Base-by-base conservation (phyloP, 2,797 vertebrate genomes). In the Micropoecilia bifurca region DNA sequence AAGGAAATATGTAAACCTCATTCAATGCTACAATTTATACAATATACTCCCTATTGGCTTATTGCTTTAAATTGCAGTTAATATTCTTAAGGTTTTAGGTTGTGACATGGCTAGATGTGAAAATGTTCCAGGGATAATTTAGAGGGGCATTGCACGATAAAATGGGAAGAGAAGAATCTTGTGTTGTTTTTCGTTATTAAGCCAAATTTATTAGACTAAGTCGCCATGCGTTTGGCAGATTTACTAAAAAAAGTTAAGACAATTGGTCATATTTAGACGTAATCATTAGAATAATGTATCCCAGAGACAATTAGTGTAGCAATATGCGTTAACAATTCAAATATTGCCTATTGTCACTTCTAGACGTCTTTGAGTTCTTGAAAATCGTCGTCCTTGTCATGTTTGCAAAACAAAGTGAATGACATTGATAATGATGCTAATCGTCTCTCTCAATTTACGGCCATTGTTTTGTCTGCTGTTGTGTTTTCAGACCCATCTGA, bases 401-500 rank as follows among this genome's bases (percentile, higher is more conserved):
- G 82, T 88, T 90, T 85, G 87, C 82, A 83, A 89, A 91, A 88
- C 81, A 87, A 85, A 91, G 75, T 89, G 86, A 93, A 83, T 87
- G 88, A 90, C 89, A 90, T 75, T 85, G 87, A 91, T 89, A 88
- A 90, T 81, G 85, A 90, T 92, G 87, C 83, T 94, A 91, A 93
- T 92, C 85, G 80, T 79, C 79, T 80, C 80, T 89, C 90, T 90
- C 88, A 88, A 83, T 92, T 93, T 87, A 75, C 82, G 55, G 41
- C 74, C 81, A 87, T 88, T 90, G 90, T 93, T 93, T 91, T 84
- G 83, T 80, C 81, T 80, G 82, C 66, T 79, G 76, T 90, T 87
- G 79, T 90, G 81, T 88, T 85, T 89, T 83, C 81, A 46, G 86
- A 91, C 91, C 90, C 80, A 80, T 89, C 87, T 89, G 86, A 91